These are phyloP conservation scores for Zaprionus camerounensis DNA, from an alignment of 1,140 invertebrate species.

Conservation along the genomic window DNA sequence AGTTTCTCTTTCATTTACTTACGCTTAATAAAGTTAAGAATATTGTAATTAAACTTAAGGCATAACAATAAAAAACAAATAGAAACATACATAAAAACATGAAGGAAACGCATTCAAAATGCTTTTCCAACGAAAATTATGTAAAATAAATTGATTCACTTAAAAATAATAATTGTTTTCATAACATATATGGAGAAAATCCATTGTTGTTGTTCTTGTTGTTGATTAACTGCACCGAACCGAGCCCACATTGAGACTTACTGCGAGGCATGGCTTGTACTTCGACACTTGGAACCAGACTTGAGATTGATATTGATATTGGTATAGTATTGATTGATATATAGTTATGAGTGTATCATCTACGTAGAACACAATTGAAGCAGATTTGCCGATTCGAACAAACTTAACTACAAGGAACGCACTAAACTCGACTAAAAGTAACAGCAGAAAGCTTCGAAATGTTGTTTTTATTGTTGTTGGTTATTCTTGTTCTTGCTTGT, in stretches of 20 bases:
- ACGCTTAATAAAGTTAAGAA: conserved; percentile 51
- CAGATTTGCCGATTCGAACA: conserved; percentile 63
- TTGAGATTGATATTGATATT: conserved; percentile 30
- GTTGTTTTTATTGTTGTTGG: conserved; percentile 12
- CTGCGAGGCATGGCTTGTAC: conserved; percentile 51
- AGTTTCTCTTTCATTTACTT: conserved; percentile 64
- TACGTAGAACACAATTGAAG: conserved; percentile 73
- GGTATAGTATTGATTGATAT: conserved; percentile 23
- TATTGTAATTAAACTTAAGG: conserved; percentile 31
- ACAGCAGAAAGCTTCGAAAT: conserved; percentile 71
- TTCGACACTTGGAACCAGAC: conserved; percentile 50
- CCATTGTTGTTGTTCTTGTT: conserved; percentile 36
- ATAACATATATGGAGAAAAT: conserved; percentile 31
- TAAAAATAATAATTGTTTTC: conserved; percentile 25
- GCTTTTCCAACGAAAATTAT: conserved; percentile 39
- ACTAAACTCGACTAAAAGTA: conserved; percentile 75
- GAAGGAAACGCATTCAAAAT: conserved; percentile 36
- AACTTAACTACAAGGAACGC: conserved; percentile 76
- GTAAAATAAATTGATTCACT: conserved; percentile 33
- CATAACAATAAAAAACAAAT: conserved; percentile 58
- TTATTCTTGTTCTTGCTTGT: conserved; percentile 19
- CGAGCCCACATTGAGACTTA: conserved; percentile 66
- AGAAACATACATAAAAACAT: conserved; percentile 43
- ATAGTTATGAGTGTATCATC: conserved; percentile 59
- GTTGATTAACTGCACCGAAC: conserved; percentile 24